phyloP scores from a whole-genome alignment of 2,113 vertebrate species.

The Sphyrna mokarran region DNA sequence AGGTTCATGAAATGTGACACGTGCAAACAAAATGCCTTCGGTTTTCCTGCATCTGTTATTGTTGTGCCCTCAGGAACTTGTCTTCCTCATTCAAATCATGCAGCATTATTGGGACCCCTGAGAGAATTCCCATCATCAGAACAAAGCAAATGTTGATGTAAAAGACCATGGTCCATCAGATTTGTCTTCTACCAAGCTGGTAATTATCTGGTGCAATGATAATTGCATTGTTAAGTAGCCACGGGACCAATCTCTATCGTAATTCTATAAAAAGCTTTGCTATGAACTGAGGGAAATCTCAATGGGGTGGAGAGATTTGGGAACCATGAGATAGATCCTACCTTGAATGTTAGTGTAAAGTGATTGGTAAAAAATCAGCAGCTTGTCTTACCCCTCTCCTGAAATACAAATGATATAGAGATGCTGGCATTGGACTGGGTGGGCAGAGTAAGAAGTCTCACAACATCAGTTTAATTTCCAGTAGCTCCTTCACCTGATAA shows the following conservation, averaged over 20 bases:
- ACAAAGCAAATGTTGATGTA: not conserved
- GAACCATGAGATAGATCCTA: not conserved
- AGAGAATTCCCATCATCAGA: not conserved
- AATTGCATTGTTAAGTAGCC: not conserved
- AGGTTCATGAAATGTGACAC: not conserved
- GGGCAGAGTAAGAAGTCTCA: too few species aligned
- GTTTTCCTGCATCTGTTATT: not conserved
- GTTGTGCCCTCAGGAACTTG: not conserved
- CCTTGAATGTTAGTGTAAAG: not conserved
- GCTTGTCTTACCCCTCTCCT: not conserved
- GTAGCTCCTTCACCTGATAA: too few species aligned
- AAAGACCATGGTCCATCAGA: not conserved
- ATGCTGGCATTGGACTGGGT: too few species aligned
- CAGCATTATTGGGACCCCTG: not conserved
- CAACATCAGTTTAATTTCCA: too few species aligned
- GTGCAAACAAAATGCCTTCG: not conserved
- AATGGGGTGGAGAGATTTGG: not conserved
- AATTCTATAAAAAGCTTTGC: not conserved
- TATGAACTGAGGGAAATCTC: not conserved
- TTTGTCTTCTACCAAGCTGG: not conserved
- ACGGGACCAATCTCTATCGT: not conserved
- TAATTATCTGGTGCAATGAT: not conserved
- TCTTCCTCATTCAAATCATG: not conserved
- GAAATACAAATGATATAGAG: too few species aligned
- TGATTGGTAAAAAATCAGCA: not conserved